phyloP scores from a whole-genome alignment of 2,797 vertebrate genomes.

The Dermochelys coriacea region DNA sequence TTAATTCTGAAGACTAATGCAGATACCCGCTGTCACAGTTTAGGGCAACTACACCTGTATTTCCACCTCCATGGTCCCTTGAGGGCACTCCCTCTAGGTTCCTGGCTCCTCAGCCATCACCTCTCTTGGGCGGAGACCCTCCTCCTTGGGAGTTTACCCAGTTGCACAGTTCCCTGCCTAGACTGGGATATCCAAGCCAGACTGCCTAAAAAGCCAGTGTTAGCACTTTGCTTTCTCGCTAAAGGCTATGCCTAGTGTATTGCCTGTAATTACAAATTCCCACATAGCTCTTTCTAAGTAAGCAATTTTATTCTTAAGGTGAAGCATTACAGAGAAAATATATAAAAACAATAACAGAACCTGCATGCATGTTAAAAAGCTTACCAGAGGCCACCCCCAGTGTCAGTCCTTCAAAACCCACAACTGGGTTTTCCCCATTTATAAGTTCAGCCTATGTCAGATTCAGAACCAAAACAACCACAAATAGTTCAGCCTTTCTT shows the following conservation, averaged over 20 bases:
- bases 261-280: neutral
- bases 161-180: neutral
- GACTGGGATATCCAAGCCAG: neutral
- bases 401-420: neutral
- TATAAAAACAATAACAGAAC: neutral
- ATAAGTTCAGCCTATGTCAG: neutral
- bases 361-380: neutral
- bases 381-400: neutral
- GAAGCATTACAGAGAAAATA: neutral
- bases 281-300: neutral
- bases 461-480: neutral
- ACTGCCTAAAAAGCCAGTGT: neutral
- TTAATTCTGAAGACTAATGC: neutral
- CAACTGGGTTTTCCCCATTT: neutral
- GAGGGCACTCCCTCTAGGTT: neutral
- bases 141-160: neutral
- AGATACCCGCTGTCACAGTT: neutral
- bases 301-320: neutral
- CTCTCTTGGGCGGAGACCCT: neutral
- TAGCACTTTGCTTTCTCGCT: neutral
- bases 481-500: neutral
- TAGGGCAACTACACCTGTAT: neutral
- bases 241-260: neutral
- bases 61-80: neutral
- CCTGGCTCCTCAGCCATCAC: neutral